Conservation (phyloP, 1,140 invertebrate species). For the Eriosoma lanigerum region DNA sequence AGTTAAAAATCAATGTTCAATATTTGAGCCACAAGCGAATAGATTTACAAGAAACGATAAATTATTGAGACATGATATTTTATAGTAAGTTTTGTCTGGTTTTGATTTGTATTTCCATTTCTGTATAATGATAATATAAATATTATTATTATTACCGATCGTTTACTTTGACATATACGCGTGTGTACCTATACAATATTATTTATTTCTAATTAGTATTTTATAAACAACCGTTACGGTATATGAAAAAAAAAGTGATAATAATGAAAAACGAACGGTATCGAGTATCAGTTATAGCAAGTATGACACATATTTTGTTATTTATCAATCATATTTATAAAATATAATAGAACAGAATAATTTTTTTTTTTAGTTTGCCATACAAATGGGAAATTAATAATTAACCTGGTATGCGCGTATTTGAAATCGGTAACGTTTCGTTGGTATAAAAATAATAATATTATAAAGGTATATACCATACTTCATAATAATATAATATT, state of each 20-base stretch:
- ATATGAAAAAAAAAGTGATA: background rate
- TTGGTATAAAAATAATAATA: background rate
- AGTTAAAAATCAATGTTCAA: no score
- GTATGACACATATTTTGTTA: background rate
- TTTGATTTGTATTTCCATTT: no score
- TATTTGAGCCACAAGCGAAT: no score
- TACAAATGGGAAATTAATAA: slow-evolving; percentile 23
- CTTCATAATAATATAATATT: background rate
- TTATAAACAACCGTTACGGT: background rate
- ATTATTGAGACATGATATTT: no score
- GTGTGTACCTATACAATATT: background rate
- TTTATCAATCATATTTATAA: background rate
- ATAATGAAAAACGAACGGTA: background rate
- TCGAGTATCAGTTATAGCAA: background rate
- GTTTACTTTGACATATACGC: background rate
- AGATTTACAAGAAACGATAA: no score
- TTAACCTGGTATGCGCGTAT: slow-evolving; percentile 17
- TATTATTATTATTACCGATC: background rate
- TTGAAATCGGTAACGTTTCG: slow-evolving; percentile 28
- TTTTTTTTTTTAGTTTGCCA: slow-evolving; percentile 3
- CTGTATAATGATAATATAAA: no score
- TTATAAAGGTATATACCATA: background rate
- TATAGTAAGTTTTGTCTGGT: no score
- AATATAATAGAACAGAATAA: background rate
- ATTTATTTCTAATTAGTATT: background rate